A percentile compares a stretch with the other conserved stretches of the same genome.
Evolutionary conservation across 2,888 invertebrate species (phyloP).

Genomic region (Palloptera scutellata): DNA sequence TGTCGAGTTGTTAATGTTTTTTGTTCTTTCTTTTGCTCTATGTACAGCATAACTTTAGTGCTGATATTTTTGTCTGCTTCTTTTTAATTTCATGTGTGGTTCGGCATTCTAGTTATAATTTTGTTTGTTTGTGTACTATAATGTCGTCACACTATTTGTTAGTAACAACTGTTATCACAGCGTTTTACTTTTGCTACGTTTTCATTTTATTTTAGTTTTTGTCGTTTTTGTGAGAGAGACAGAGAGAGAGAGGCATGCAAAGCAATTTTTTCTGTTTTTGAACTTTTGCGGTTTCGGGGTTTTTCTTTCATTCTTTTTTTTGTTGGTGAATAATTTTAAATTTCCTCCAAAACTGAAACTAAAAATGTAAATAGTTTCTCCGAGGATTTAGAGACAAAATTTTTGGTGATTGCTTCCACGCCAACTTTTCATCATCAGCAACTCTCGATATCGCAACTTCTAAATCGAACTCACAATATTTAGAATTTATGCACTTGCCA

Average conservation of each 20-base stretch:
- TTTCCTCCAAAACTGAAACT: not conserved
- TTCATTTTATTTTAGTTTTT: not conserved
- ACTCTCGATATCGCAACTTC: too few relatives aligned
- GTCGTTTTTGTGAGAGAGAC: too few relatives aligned
- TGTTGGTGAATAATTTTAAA: not conserved
- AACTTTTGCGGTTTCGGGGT: not conserved
- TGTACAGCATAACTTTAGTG: too few relatives aligned
- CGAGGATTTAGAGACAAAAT: too few relatives aligned
- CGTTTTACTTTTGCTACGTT: conserved; percentile 26
- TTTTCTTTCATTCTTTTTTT: not conserved
- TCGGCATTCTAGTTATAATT: not conserved
- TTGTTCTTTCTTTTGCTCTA: too few relatives aligned
- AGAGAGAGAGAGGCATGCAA: too few relatives aligned
- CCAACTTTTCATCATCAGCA: too few relatives aligned
- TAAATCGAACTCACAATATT: too few relatives aligned
- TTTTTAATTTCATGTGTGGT: conserved; percentile 13
- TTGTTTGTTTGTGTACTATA: not conserved
- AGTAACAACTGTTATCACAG: conserved; percentile 39
- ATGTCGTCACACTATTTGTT: conserved; percentile 26
- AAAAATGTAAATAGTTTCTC: too few relatives aligned
- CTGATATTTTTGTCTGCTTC: not conserved
- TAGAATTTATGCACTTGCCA: too few relatives aligned
- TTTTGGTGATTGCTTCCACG: too few relatives aligned
- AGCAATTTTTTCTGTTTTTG: not conserved
- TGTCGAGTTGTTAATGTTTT: conserved; percentile 24